Percentiles rank a stretch among this genome's conserved stretches.
These are phyloP conservation scores for Pangasius mekongensis DNA, from an alignment of 2,797 vertebrate genomes.

Conservation along the genomic window DNA sequence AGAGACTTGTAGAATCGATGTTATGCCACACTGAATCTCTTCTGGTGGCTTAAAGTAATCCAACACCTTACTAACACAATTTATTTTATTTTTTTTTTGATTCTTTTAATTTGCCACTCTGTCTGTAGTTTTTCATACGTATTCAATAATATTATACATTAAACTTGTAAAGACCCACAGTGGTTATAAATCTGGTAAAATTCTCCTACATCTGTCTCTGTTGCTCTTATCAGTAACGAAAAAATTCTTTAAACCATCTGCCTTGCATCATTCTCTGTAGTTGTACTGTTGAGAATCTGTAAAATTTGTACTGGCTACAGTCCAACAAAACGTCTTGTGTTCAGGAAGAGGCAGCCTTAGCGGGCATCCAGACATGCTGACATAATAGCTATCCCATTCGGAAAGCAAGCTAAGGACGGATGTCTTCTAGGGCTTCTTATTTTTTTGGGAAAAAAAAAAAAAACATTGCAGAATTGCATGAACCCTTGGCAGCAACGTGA, in stretches of 20 bases:
- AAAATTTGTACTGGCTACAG: background rate
- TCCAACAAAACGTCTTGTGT: background rate
- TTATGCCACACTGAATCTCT: background rate
- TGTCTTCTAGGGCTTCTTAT: background rate
- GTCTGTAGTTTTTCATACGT: background rate
- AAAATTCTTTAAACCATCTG: background rate
- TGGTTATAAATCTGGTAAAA: background rate
- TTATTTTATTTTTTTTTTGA: background rate
- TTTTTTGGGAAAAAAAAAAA: background rate
- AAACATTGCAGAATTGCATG: background rate
- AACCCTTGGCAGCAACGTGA: background rate
- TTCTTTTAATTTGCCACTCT: background rate
- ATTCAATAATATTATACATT: background rate
- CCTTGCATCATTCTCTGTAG: conserved; percentile 4
- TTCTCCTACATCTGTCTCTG: background rate
- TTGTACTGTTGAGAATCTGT: background rate
- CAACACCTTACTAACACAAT: background rate
- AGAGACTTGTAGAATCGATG: background rate
- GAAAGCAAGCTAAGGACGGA: background rate
- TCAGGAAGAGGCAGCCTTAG: background rate
- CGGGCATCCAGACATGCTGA: background rate
- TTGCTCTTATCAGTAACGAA: background rate
- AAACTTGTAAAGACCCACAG: background rate
- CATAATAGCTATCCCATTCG: background rate
- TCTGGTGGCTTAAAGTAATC: background rate